Evolutionary conservation across 2,797 vertebrate species (phyloP).

Genomic region (Trachurus trachurus): DNA sequence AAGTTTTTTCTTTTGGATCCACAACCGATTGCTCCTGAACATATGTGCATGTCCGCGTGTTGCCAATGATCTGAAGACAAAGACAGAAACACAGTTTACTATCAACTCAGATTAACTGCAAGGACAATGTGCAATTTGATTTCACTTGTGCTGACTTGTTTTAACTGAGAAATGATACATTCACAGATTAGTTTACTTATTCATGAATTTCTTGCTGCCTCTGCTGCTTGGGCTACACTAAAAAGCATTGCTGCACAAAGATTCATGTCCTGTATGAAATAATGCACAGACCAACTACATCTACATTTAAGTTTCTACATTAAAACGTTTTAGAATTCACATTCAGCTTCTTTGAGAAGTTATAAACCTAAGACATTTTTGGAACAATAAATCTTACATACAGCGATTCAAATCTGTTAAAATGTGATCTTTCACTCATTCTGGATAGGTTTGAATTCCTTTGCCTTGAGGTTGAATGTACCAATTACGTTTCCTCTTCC

Average conservation of each 20-base stretch:
- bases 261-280: no score
- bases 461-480: background rate
- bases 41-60: constrained; percentile 91
- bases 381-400: background rate
- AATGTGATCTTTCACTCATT: background rate
- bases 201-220: background rate
- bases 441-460: background rate
- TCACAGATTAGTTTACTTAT: background rate
- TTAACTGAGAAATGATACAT: background rate
- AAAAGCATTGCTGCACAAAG: background rate
- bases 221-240: background rate
- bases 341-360: background rate
- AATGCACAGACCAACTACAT: background rate
- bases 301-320: background rate
- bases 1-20: constrained; percentile 90
- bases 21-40: constrained; percentile 96
- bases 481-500: background rate
- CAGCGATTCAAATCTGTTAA: background rate
- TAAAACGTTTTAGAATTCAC: background rate
- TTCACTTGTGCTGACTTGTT: background rate
- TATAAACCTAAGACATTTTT: no score
- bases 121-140: background rate
- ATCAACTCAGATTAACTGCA: background rate
- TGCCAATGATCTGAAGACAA: constrained; percentile 91
- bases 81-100: constrained; percentile 9